Conservation (phyloP, 1,140 invertebrate genomes). For the Pseudoatta argentina region DNA sequence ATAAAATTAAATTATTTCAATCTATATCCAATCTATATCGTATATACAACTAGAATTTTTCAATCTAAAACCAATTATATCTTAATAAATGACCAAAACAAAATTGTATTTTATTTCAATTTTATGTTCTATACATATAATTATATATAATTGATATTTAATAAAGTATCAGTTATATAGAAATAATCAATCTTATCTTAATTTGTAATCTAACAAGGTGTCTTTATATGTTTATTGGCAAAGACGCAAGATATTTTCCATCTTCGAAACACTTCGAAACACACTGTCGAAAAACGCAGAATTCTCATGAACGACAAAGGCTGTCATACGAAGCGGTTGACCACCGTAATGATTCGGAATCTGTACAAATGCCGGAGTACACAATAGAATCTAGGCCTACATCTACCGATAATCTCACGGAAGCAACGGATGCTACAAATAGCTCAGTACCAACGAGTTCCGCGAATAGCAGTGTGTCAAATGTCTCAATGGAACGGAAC, state of each 20-base stretch:
- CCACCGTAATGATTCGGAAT: slow-evolving; percentile 26
- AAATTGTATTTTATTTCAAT: not conserved
- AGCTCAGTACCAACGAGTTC: slow-evolving; percentile 46
- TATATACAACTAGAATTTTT: not conserved
- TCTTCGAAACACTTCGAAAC: not conserved
- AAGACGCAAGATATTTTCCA: not conserved
- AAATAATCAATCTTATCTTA: not conserved
- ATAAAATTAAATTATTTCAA: slow-evolving; percentile 22
- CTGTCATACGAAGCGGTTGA: slow-evolving; percentile 10
- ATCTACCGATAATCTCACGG: slow-evolving; percentile 59
- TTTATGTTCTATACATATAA: not conserved
- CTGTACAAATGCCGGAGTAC: slow-evolving; percentile 34
- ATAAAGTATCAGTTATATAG: not conserved
- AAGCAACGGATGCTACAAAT: slow-evolving; percentile 50
- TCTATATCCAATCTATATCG: not conserved
- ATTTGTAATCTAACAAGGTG: not conserved
- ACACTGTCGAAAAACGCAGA: not conserved
- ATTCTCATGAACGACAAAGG: slow-evolving; percentile 23
- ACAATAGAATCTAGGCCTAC: slow-evolving; percentile 48
- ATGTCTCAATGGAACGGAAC: slow-evolving; percentile 56
- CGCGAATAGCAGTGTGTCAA: slow-evolving; percentile 57
- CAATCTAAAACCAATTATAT: not conserved
- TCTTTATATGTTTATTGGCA: not conserved
- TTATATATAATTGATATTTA: not conserved
- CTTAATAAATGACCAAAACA: not conserved